A percentile compares a stretch with the other conserved stretches of the same genome.
Evolutionary conservation across 1,140 invertebrate genomes (phyloP).

Genomic region (Octopus bimaculoides): DNA sequence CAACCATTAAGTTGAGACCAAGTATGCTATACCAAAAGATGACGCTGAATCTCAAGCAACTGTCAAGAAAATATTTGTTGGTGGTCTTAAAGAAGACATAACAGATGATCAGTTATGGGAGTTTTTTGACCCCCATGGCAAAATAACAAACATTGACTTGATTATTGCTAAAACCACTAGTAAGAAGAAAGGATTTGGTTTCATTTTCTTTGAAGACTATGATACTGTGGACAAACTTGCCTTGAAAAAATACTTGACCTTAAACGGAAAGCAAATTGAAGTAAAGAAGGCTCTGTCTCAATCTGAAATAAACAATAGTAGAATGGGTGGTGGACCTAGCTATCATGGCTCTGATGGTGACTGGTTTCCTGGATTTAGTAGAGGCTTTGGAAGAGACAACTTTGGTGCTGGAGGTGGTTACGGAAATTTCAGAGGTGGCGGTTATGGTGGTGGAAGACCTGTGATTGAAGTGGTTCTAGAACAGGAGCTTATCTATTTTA

Average conservation of each 20-base stretch:
- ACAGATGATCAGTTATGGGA: constrained; percentile 29
- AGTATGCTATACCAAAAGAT: too few relatives aligned
- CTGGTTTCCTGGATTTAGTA: constrained; percentile 16
- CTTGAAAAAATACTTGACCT: constrained; percentile 52
- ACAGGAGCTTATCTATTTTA: too few relatives aligned
- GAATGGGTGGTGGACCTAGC: constrained; percentile 23
- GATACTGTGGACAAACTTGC: constrained; percentile 59
- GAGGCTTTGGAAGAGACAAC: constrained; percentile 21
- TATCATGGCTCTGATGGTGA: constrained; percentile 13
- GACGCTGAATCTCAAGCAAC: too few relatives aligned
- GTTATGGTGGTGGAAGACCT: constrained; percentile 10
- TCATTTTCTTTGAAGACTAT: constrained; percentile 39
- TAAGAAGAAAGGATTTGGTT: constrained; percentile 40
- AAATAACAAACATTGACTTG: constrained; percentile 30
- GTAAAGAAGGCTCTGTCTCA: constrained; percentile 60
- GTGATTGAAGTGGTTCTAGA: too few relatives aligned
- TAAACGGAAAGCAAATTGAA: constrained; percentile 52
- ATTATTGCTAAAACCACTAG: constrained; percentile 31
- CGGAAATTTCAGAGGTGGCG: too few relatives aligned
- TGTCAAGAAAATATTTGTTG: constrained; percentile 92
- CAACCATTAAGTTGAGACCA: too few relatives aligned
- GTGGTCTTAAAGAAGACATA: constrained; percentile 51
- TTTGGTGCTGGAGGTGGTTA: constrained; percentile 23
- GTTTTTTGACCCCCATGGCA: constrained; percentile 37
- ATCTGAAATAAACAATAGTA: constrained; percentile 54